Evolutionary conservation across 2,113 vertebrate genomes (phyloP), one percentile per base, ranked within the genome.

Genomic region (Gadus chalcogrammus): DNA sequence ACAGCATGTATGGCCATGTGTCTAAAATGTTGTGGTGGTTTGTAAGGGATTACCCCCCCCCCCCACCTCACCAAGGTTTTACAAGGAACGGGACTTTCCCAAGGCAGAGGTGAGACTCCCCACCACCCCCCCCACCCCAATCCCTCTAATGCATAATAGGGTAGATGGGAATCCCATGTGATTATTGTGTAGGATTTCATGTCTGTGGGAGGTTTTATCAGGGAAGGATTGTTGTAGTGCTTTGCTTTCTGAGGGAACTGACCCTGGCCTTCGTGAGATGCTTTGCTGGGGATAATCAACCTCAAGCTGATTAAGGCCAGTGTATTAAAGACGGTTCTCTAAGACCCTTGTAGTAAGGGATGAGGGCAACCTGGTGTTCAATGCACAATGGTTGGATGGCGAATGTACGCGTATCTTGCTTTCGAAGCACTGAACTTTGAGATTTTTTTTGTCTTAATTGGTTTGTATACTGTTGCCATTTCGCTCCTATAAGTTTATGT

Each of bases 231-330:
- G 80, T 68, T 71, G 79, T 75, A 76, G 82, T 3, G 27, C 64
- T 72, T 71, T 3, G 27, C 64, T 72, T 71, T 76, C 78, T 75
- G 80, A 82, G 15, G 64, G 75, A 68, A 59, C 42, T 48, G 42
- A 9, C 71, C 82, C 73, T 22, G 66, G 75, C 82, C 67, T 82
- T 80, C 42, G 1, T 9, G 8, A 48, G 42, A 48, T 84, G 72
- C 83, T 87, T 88, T 84, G 78, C 87, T 85, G 66, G 66, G 77
- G 85, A 86, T 90, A 89, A 90, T 89, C 88, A 89, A 84, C 79
- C 82, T 67, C 62, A 73, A 83, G 81, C 84, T 79, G 81, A 88
- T 88, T 67, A 84, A 79, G 69, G 76, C 64, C 71, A 67, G 71
- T 63, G 62, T 66, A 79, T 80, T 77, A 60, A 60, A 76, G 73